phyloP scores from a whole-genome alignment of 2,113 vertebrate genomes.

The Odocoileus virginianus region DNA sequence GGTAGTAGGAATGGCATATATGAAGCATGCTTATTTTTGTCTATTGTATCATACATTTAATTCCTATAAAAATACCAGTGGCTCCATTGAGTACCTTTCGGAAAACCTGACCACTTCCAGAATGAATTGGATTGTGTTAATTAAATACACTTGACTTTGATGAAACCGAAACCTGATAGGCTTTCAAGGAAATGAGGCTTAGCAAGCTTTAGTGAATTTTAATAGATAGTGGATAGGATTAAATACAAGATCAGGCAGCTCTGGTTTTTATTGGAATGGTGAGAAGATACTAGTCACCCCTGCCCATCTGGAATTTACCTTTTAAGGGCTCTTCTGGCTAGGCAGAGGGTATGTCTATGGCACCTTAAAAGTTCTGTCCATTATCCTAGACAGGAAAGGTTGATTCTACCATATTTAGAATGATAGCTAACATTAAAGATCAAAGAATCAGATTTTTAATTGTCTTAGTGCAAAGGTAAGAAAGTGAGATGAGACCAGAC shows the following conservation, averaged over 20 bases:
- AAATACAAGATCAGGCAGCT: conserved; percentile 58
- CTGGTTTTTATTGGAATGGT: conserved; percentile 19
- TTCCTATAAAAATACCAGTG: conserved; percentile 76
- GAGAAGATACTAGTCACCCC: background rate
- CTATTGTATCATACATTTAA: conserved; percentile 75
- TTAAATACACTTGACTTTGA: conserved; percentile 77
- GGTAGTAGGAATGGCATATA: conserved; percentile 45
- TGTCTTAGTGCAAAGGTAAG: background rate
- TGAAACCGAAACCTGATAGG: conserved; percentile 66
- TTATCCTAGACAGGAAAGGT: background rate
- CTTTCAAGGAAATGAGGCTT: conserved; percentile 72
- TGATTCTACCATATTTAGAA: background rate
- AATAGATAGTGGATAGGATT: conserved; percentile 72
- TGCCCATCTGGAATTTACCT: background rate
- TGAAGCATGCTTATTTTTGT: conserved; percentile 67
- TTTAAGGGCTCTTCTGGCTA: background rate
- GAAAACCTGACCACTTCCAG: conserved; percentile 77
- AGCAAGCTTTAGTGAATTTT: conserved; percentile 72
- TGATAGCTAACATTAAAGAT: background rate
- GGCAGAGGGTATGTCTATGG: background rate
- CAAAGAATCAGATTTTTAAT: conserved; percentile 36
- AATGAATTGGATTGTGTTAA: conserved; percentile 72
- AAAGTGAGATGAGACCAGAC: background rate
- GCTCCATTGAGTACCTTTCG: conserved; percentile 58
- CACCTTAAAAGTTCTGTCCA: background rate